A percentile compares a stretch with the other conserved stretches of the same genome.
Conservation (phyloP, 2,113 vertebrate species). For the Urocynchramus pylzowi region DNA sequence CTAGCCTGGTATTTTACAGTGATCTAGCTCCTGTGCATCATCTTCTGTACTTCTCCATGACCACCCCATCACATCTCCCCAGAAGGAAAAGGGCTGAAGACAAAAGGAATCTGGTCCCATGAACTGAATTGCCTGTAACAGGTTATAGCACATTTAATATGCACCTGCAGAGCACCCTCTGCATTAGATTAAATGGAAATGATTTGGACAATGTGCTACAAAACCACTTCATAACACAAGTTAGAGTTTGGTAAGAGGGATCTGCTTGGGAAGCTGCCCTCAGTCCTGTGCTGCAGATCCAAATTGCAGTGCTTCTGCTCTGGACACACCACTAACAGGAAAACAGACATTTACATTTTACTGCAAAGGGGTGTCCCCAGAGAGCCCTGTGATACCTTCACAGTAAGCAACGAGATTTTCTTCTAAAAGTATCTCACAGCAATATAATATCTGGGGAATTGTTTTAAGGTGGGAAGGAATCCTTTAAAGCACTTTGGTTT, state of each 20-base stretch:
- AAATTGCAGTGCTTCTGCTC: background rate
- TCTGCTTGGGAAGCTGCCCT: background rate
- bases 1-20: background rate
- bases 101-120: background rate
- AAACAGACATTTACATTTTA: background rate
- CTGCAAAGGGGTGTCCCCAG: background rate
- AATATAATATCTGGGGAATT: background rate
- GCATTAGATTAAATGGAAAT: accelerated
- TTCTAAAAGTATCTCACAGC: background rate
- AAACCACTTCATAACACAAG: background rate
- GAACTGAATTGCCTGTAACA: background rate
- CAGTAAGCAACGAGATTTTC: background rate
- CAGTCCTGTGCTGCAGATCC: background rate
- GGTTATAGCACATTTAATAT: background rate
- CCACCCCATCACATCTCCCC: background rate
- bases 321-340: background rate
- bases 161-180: background rate
- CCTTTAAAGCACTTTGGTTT: background rate
- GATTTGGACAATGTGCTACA: background rate
- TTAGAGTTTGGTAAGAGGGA: background rate
- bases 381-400: background rate
- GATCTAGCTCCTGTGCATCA: background rate
- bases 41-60: background rate
- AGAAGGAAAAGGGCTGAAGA: background rate
- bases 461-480: background rate